Evolutionary conservation across 2,888 invertebrate species (phyloP).

Genomic region (Polydrusus tereticollis): DNA sequence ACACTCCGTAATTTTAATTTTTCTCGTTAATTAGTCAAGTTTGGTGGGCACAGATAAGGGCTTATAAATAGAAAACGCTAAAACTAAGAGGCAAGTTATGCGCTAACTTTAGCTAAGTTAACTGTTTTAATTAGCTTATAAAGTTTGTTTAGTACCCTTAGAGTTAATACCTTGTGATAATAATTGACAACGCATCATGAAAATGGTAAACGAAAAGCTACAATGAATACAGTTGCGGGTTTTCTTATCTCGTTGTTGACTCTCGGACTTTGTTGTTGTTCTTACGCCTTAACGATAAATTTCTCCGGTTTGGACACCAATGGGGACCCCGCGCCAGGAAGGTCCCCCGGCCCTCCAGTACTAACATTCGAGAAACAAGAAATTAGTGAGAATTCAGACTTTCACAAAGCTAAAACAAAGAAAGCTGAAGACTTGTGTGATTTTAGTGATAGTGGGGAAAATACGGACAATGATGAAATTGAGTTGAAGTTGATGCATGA

Average conservation of each 20-base stretch:
- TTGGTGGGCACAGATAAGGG: constrained; percentile 24
- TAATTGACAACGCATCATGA: constrained; percentile 37
- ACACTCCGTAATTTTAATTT: constrained; percentile 13
- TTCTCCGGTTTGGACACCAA: constrained; percentile 64
- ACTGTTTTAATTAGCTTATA: not conserved
- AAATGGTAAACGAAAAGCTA: constrained; percentile 37
- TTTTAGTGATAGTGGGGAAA: constrained; percentile 41
- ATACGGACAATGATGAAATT: constrained; percentile 66
- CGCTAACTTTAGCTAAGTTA: not conserved
- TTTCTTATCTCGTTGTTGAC: constrained; percentile 9
- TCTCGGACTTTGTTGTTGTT: constrained; percentile 8
- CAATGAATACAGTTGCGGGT: constrained; percentile 31
- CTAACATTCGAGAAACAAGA: constrained; percentile 65
- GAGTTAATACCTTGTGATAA: constrained; percentile 20
- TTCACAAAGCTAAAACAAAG: not conserved
- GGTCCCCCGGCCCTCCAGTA: constrained; percentile 68
- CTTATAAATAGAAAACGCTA: not conserved
- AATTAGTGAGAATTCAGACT: constrained; percentile 60
- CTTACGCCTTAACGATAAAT: constrained; percentile 45
- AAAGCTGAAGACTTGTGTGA: constrained; percentile 1
- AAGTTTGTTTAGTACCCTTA: not conserved
- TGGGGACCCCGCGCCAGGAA: constrained; percentile 77
- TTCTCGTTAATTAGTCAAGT: constrained; percentile 19
- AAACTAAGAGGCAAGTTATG: not conserved
- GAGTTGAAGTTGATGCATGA: constrained; percentile 70